Base-by-base conservation (phyloP, 2,888 invertebrate genomes). In the Brenthis hecate region DNA sequence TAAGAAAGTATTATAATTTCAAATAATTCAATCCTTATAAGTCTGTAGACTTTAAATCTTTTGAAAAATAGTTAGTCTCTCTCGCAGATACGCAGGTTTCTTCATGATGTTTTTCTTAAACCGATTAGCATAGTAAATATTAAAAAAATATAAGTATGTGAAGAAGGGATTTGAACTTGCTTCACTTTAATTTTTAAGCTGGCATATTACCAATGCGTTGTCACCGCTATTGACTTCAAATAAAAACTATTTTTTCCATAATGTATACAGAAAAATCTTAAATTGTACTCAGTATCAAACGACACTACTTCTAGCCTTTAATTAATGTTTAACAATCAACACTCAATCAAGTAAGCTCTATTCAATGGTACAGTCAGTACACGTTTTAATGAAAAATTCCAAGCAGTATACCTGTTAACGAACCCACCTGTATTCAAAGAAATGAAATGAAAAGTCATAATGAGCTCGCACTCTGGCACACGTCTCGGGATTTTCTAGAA, bases 311-410 rank as follows among this genome's bases (percentile, higher is more conserved):
- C 60, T 28, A 48, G 48, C 28, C 50, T 50, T 50, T 72, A 69
- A 68, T 69, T 70, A 70, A 70, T 56, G 68, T 53, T 65, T 54
- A 28, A 56, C 55, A 62, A 68, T 58, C 61, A 68, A 67, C 61
- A 65, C 69, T 71, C 69, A 72, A 70, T 72, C 71, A 68, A 69
- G 71, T 60, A 74, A 73, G 69, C 73, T 79, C 76, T 75, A 74
- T 78, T 76, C 75, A 68, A 71, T 68, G 63, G 76, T 71, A 76
- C 77, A 75, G 81, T 85, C 83, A 84, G 86, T 86, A 81, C 81
- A 78, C 68, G 70, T 73, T 74, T 77, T 87, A 89, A 92, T 91
- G 90, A 91, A 91, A 92, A 92, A 91, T 91, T 89, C 91, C 87
- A 83, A 81, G 78, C 79, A 75, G 74, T 71, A 72, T 77, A 86